A percentile compares a stretch with the other conserved stretches of the same genome.
Conservation (phyloP, 2,888 invertebrate species). For the Lasioglossum villosulum region DNA sequence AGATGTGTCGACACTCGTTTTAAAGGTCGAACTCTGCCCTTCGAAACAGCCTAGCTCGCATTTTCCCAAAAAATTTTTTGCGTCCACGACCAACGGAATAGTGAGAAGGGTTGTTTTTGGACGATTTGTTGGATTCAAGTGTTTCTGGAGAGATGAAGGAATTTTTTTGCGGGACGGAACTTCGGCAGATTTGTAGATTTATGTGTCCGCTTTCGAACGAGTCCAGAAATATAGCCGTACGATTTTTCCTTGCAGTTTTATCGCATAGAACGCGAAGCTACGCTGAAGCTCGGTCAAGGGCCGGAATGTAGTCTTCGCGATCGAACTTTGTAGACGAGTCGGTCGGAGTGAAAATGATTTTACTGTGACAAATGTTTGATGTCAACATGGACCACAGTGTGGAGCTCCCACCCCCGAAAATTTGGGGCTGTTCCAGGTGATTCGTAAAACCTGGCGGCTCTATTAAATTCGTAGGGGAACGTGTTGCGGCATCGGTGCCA, state of each 20-base stretch:
- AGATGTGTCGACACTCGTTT: neutral
- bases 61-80: neutral
- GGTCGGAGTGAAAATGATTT: neutral
- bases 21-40: neutral
- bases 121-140: neutral
- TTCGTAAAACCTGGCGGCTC: neutral
- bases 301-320: neutral
- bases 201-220: neutral
- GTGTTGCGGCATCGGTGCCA: neutral
- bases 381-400: neutral
- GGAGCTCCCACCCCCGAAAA: neutral
- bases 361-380: neutral
- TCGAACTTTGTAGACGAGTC: no score
- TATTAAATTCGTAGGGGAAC: neutral
- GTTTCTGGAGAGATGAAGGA: no score
- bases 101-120: neutral
- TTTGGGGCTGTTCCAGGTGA: neutral
- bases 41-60: rapidly evolving
- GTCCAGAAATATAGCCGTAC: neutral
- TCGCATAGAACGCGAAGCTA: neutral
- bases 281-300: no score
- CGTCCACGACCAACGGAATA: rapidly evolving
- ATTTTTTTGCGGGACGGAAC: neutral
- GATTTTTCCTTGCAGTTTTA: neutral
- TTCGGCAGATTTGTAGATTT: rapidly evolving